Base-by-base conservation (phyloP, 2,113 vertebrate species). In the Chinchilla lanigera region DNA sequence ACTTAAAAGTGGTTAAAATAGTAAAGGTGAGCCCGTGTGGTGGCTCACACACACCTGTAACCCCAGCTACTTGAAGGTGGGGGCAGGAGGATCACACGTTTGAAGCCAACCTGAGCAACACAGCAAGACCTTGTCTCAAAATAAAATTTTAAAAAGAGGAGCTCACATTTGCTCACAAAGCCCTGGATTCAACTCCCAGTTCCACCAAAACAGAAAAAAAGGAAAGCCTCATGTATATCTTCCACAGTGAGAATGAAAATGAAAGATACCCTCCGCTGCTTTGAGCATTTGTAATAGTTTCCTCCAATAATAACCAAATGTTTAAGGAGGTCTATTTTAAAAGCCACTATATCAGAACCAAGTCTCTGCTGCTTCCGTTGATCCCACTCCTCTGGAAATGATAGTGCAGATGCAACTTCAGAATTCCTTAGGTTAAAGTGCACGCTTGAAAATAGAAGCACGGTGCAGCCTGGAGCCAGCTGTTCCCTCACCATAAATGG, bases 401-500 rank as follows among this genome's bases (percentile, higher is more conserved):
- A n/a, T 1, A 50, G 35, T 50, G 12, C 7, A 35, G 75, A 71
- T 0, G 19, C 73, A n/a, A 41, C 50, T 77, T 26, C 41, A 86
- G 92, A 96, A 96, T 95, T 75, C 86, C 94, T 91, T 11, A 38
- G 92, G 80, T 81, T 90, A 93, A 97, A 97, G 30, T 28, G 3
- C 85, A 38, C 94, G 90, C 73, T 91, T 95, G 86, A 97, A 94
- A 96, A 96, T 96, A 96, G 93, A 97, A 63, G 52, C 87, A 8
- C 71, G 92, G 38, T 28, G 16, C 81, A 86, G 63, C 67, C 38
- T 20, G 47, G 3, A 87, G 84, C 44, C 94, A 95, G 86, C 77
- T 87, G 65, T 0, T 93, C 89, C 91, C 75, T 7, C 20, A 80
- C 93, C 61, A 50, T 94, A 93, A 81, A n/a, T 84, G 85, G 73